Evolutionary conservation across 2,888 invertebrate species (phyloP).

Genomic region (Synergus itoensis): DNA sequence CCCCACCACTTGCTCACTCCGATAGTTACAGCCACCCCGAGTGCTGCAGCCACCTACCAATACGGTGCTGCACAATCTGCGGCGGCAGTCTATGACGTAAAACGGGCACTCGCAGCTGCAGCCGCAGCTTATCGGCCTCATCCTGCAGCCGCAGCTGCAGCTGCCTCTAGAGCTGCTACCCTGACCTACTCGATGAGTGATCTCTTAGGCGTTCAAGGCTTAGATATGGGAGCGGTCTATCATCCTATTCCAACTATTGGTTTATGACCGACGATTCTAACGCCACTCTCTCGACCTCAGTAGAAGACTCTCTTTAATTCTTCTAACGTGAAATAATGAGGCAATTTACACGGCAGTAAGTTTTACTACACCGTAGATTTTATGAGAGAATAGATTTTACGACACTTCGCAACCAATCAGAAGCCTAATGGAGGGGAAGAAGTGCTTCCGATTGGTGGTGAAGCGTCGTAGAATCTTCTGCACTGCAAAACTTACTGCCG

Average conservation of each 20-base stretch:
- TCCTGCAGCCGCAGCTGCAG: constrained; percentile 77
- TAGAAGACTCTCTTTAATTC: constrained; percentile 50
- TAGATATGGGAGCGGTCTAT: constrained; percentile 86
- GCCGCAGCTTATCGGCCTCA: constrained; percentile 81
- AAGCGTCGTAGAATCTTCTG: neutral
- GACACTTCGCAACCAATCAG: neutral
- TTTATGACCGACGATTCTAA: constrained; percentile 82
- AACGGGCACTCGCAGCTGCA: constrained; percentile 81
- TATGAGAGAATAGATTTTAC: neutral
- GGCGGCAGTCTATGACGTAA: constrained; percentile 80
- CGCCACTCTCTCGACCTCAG: constrained; percentile 74
- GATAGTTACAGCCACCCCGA: constrained; percentile 71
- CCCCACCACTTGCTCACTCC: constrained; percentile 74
- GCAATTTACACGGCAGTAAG: neutral
- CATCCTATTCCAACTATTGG: constrained; percentile 85
- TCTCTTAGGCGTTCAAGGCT: constrained; percentile 84
- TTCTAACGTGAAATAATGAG: neutral
- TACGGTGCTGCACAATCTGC: constrained; percentile 77
- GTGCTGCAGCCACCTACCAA: constrained; percentile 71
- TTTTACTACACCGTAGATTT: neutral
- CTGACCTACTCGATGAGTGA: constrained; percentile 86
- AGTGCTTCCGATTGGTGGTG: no score
- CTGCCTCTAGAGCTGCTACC: constrained; percentile 78
- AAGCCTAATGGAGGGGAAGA: no score
- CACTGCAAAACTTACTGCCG: neutral